Base-by-base conservation (phyloP, 2,113 vertebrate genomes). In the Pseudonaja textilis region DNA sequence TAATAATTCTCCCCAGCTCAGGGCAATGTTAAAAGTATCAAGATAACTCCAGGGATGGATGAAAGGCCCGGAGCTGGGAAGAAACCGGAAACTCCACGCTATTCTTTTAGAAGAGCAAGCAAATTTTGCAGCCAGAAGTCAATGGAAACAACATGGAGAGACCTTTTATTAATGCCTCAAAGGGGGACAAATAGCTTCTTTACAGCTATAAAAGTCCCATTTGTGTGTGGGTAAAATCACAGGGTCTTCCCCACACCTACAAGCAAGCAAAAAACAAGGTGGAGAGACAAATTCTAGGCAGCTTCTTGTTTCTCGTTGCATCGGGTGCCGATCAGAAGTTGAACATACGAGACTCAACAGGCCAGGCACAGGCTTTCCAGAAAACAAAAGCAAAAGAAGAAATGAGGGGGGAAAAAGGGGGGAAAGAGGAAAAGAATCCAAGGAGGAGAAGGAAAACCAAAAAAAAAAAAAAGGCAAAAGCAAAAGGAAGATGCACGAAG, bases 401-500 rank as follows among this genome's bases (percentile, higher is more conserved):
- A 96, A 93, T 96, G 92, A 45, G 20, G 20, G 6, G 6, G n/a
- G 56, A 29, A 4, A 2, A 6, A 25, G 26, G n/a, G 93, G 26
- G n/a, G 93, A 97, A 93, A 93, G 95, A 92, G 95, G 95, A 97
- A 97, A 55, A 42, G 74, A 91, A 45, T 23, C 34, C 2, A 74
- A 20, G 69, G 12, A 25, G 52, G 61, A 95, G 95, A 87, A 93
- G 85, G 94, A 42, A 95, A 89, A 22, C 95, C 55, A 91, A 95
- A 97, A 39, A 25, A 25, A 6, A 25, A 2, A 61, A 61, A 92
- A 95, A 6, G 69, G 34, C 7, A 42, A 97, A 96, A 97, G 97
- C 97, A 97, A 97, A 98, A n/a, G 98, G 97, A 98, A 97, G 96
- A 97, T 97, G 96, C 97, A 96, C 96, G 97, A 97, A 93, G 96